Percentiles rank a stretch among this genome's conserved stretches.
These are phyloP conservation scores for Hippocampus comes DNA, from an alignment of 2,113 vertebrate genomes.

Conservation along the genomic window DNA sequence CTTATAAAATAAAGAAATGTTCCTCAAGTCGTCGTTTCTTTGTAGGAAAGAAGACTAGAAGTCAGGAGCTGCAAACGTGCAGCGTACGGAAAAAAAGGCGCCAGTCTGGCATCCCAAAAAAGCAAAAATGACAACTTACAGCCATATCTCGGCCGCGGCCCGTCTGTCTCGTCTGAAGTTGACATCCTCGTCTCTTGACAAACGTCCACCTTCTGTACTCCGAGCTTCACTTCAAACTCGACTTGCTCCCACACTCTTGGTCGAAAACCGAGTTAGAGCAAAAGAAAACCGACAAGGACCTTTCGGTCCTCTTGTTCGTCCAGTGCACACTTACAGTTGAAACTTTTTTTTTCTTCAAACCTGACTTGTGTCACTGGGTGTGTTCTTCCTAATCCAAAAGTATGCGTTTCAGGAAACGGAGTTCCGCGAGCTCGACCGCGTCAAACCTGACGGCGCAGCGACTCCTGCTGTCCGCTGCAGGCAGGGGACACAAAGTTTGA, in stretches of 20 bases:
- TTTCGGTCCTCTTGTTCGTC: slow-evolving; percentile 53
- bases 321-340: slow-evolving; percentile 37
- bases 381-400: slow-evolving; percentile 72
- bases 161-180: slow-evolving; percentile 76
- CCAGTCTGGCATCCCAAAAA: neutral
- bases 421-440: neutral
- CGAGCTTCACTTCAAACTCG: slow-evolving; percentile 10
- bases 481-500: rapidly evolving
- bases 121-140: slow-evolving; percentile 61
- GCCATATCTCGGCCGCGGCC: slow-evolving; percentile 72
- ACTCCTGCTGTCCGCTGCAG: slow-evolving; percentile 45
- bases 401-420: slow-evolving; percentile 68
- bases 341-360: slow-evolving; percentile 58
- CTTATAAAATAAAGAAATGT: neutral
- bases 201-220: slow-evolving; percentile 29
- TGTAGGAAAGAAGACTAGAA: neutral
- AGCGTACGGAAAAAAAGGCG: neutral
- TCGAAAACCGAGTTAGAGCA: neutral
- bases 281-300: slow-evolving; percentile 44
- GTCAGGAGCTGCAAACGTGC: neutral
- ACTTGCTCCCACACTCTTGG: neutral
- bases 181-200: slow-evolving; percentile 66
- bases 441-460: slow-evolving; percentile 31
- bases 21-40: neutral
- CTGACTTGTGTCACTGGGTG: slow-evolving; percentile 77